Percentiles rank a stretch among this genome's conserved stretches.
These are phyloP conservation scores for Leptopilina myrica DNA, from an alignment of 2,888 invertebrate genomes.

Conservation along the genomic window DNA sequence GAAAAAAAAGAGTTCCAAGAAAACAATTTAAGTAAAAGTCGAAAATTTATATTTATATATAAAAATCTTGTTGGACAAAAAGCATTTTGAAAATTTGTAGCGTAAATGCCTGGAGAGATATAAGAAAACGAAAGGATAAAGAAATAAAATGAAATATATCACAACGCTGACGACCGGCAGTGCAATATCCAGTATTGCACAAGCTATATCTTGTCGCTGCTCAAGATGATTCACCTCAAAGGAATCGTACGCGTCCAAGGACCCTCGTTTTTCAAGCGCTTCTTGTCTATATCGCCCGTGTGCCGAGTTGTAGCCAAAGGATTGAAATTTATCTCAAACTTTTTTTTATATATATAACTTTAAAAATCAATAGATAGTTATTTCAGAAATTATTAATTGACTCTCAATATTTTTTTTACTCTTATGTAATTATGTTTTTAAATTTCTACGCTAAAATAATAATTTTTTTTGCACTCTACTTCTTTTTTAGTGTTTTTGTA, in stretches of 20 bases:
- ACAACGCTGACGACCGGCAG: neutral
- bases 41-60: neutral
- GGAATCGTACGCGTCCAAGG: conserved; percentile 18
- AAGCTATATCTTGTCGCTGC: conserved; percentile 12
- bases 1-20: neutral
- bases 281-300: neutral
- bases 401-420: neutral
- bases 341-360: neutral
- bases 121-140: neutral
- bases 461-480: too few relatives aligned
- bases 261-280: conserved; percentile 15
- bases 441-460: too few relatives aligned
- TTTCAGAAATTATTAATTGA: neutral
- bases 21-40: neutral
- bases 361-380: neutral
- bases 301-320: neutral
- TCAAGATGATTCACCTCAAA: conserved; percentile 24
- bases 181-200: neutral
- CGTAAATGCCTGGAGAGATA: conserved; percentile 1
- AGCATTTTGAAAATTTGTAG: neutral
- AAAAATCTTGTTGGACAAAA: neutral
- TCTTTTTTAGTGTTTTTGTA: too few relatives aligned
- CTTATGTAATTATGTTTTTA: too few relatives aligned
- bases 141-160: conserved; percentile 4
- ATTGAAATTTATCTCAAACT: neutral